A percentile compares a stretch with the other conserved stretches of the same genome.
phyloP scores from a whole-genome alignment of 2,113 vertebrate species.

The Hemibagrus wyckioides region DNA sequence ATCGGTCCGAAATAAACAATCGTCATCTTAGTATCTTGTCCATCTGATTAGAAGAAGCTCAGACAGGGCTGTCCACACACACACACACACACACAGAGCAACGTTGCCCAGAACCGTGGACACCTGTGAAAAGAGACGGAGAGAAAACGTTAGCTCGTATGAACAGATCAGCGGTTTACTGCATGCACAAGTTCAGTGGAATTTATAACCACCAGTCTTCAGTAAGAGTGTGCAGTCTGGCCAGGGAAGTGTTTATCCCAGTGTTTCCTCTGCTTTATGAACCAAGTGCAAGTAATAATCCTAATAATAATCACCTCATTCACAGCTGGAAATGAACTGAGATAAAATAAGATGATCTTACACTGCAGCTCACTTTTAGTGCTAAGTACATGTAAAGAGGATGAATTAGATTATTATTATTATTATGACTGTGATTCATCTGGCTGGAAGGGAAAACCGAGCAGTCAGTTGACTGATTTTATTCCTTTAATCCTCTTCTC shows the following conservation, averaged over 20 bases:
- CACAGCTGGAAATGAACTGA: too few relatives aligned
- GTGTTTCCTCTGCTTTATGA: not conserved
- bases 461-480: not conserved
- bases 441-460: not conserved
- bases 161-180: not conserved
- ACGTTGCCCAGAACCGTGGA: not conserved
- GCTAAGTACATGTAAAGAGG: too few relatives aligned
- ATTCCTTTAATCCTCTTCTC: not conserved
- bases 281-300: not conserved
- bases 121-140: not conserved
- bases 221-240: too few relatives aligned
- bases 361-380: too few relatives aligned
- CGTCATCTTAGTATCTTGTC: not conserved
- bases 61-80: not conserved
- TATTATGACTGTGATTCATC: not conserved
- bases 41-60: not conserved
- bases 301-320: too few relatives aligned
- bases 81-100: not conserved
- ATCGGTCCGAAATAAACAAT: not conserved
- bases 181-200: not conserved
- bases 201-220: too few relatives aligned
- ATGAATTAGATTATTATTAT: not conserved
- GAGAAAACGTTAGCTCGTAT: not conserved
- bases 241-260: too few relatives aligned
- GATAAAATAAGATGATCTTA: too few relatives aligned